Evolutionary conservation across 2,113 vertebrate genomes (phyloP).

Genomic region (Pollimyrus isidori): DNA sequence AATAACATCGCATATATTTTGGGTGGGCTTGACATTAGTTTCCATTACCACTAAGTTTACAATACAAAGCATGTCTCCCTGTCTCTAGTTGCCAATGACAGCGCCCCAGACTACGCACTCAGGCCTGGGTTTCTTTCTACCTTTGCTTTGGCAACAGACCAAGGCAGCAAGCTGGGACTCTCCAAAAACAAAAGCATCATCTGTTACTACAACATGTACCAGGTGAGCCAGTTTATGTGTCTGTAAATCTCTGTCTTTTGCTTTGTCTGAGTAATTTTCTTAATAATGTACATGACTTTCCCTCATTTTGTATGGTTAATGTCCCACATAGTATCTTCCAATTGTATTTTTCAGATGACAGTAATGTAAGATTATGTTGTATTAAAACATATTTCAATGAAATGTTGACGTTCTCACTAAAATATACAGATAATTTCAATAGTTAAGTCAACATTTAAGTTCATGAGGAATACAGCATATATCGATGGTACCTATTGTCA

Average conservation of each 20-base stretch:
- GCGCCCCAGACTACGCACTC: conserved; percentile 85
- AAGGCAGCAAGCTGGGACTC: conserved; percentile 94
- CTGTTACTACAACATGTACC: conserved; percentile 95
- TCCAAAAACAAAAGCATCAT: conserved; percentile 99
- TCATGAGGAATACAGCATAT: not conserved
- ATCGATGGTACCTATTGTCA: not conserved
- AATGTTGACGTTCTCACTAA: not conserved
- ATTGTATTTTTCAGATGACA: not conserved
- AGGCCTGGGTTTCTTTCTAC: conserved; percentile 90
- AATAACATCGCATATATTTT: not conserved
- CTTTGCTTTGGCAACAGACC: conserved; percentile 92
- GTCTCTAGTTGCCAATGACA: conserved; percentile 90
- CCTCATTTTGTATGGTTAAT: not conserved
- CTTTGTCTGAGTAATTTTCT: not conserved
- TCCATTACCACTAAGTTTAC: not conserved
- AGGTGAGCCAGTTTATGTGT: conserved; percentile 57
- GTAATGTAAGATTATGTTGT: not conserved
- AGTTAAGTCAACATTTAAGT: not conserved
- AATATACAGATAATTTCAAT: not conserved
- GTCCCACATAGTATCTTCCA: not conserved
- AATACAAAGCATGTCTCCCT: conserved; percentile 12
- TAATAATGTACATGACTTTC: not conserved
- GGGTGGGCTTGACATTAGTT: not conserved
- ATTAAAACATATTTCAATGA: not conserved
- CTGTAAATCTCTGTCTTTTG: too few relatives aligned